These are phyloP conservation scores for Heliocidaris tuberculata DNA, from an alignment of 35 echinoderm and acorn worm species.

Conservation along the genomic window DNA sequence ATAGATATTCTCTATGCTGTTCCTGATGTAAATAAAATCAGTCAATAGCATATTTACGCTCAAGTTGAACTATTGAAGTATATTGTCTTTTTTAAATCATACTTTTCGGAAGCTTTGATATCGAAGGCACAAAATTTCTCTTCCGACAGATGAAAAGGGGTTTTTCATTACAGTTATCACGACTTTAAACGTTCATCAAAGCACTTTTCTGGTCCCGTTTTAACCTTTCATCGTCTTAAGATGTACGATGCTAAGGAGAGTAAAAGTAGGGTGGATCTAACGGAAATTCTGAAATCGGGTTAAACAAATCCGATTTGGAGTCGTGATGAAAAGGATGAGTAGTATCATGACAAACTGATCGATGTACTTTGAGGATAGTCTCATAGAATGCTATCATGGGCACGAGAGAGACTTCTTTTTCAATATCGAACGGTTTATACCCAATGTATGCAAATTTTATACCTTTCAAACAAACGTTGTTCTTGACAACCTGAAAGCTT, in stretches of 20 bases:
- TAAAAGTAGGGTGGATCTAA: not conserved
- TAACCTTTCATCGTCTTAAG: not conserved
- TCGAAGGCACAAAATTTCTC: not conserved
- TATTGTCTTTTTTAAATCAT: not conserved
- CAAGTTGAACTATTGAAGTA: not conserved
- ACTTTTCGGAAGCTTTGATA: not conserved
- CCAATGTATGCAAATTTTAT: too few relatives aligned
- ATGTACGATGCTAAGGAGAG: not conserved
- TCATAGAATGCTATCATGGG: not conserved
- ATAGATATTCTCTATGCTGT: too few relatives aligned
- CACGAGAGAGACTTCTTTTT: not conserved
- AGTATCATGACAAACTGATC: not conserved
- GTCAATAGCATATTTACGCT: too few relatives aligned
- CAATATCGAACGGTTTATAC: not conserved
- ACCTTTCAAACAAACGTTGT: too few relatives aligned
- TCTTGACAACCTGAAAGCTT: too few relatives aligned
- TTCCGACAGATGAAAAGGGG: not conserved
- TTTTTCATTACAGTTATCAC: not conserved
- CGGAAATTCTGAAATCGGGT: constrained; percentile 15
- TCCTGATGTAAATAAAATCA: too few relatives aligned
- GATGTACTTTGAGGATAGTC: not conserved
- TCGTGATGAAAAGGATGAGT: constrained; percentile 9
- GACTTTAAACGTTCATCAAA: too few relatives aligned
- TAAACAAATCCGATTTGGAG: constrained; percentile 10
- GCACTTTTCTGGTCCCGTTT: not conserved